These are phyloP conservation scores for Antheraea yamamai DNA, from an alignment of 2,888 invertebrate genomes.

Conservation along the genomic window DNA sequence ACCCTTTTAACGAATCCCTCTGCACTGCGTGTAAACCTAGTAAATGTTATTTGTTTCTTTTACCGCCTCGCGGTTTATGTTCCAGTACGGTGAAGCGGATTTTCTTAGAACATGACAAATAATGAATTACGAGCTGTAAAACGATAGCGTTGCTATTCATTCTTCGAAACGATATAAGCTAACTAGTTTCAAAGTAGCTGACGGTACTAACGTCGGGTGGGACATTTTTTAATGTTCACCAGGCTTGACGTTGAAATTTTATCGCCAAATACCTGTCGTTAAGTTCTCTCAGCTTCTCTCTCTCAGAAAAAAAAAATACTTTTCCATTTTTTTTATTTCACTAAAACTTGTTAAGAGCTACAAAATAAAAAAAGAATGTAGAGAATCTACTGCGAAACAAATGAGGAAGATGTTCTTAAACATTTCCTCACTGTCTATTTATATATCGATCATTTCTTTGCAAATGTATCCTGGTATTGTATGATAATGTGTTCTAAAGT, in stretches of 20 bases:
- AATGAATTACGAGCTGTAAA: constrained; percentile 21
- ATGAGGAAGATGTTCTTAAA: too few relatives aligned
- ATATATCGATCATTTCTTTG: too few relatives aligned
- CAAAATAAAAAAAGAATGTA: too few relatives aligned
- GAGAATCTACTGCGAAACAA: too few relatives aligned
- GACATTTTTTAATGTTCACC: background rate
- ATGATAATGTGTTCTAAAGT: too few relatives aligned
- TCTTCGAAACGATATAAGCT: constrained; percentile 6
- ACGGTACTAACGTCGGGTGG: background rate
- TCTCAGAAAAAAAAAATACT: too few relatives aligned
- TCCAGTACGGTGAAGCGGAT: constrained; percentile 29
- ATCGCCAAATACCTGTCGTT: background rate
- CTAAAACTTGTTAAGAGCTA: too few relatives aligned
- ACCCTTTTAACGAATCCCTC: constrained; percentile 78
- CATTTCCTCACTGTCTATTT: too few relatives aligned
- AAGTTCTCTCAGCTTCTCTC: too few relatives aligned
- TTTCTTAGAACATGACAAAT: constrained; percentile 25
- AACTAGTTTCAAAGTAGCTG: constrained; percentile 4
- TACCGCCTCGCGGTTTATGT: constrained; percentile 35
- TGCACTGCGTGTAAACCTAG: constrained; percentile 55
- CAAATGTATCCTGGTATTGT: too few relatives aligned
- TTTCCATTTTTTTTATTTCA: too few relatives aligned
- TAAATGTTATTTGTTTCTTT: constrained; percentile 62
- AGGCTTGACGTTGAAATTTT: background rate
- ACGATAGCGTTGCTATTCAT: constrained; percentile 10